Evolutionary conservation across 2,888 invertebrate species (phyloP), one percentile per base, ranked within the genome.

Genomic region (Apamea epomidion): DNA sequence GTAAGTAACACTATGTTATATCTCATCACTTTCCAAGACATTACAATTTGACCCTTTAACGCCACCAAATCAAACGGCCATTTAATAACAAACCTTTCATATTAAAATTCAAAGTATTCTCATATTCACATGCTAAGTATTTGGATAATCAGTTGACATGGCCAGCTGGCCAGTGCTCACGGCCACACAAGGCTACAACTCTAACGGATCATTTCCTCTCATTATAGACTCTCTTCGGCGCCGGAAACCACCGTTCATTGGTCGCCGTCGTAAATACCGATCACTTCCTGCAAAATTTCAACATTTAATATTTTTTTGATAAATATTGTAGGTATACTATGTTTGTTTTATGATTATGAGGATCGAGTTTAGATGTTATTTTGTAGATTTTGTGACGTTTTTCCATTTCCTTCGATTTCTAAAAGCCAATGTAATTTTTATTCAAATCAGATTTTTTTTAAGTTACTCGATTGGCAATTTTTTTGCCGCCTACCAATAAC

Each of bases 161-260:
- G 45, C 32, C 84, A 83, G 80, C 69, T 87, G 81, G 77, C 58
- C 84, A 73, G 71, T 83, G 73, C 64, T 68, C 78, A 72, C 74
- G 82, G 73, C 76, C 86, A 77, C 78, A 82, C 82, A 88, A 80
- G 85, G 78, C 80, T 83, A 37, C 83, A 60, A 70, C 67, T 84
- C 80, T 90, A 90, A 90, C 87, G 91, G 90, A 82, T 76, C 74
- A 82, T 86, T 83, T 89, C 89, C 84, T 89, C 90, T 90, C 80
- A 86, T 89, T 82, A 90, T 82, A 78, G 77, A 79, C 88, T 90
- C 90, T 88, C 90, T 91, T 92, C 90, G 92, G 87, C 89, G 90
- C 92, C 95, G 96, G 96, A 96, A 94, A 92, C 87, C 90, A 90
- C 92, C 94, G 91, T 91, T 95, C 94, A 94, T 92, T 92, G 92